Conservation (phyloP, 2,888 invertebrate species). For the Oxyteleia sp. region DNA sequence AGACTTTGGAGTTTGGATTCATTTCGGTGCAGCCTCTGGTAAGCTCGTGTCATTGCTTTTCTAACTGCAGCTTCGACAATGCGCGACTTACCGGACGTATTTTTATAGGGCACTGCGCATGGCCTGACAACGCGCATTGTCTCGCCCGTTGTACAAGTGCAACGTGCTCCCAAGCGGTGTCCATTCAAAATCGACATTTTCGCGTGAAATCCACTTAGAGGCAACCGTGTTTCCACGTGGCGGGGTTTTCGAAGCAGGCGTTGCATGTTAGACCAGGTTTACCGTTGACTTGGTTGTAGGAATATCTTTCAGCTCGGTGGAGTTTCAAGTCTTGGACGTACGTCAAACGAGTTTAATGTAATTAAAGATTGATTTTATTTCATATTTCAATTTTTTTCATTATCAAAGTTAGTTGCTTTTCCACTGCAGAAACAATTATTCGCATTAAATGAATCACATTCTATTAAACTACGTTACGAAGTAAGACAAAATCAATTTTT, state of each 20-base stretch:
- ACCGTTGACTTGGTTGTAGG: not conserved
- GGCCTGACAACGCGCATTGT: conserved; percentile 61
- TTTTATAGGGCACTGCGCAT: conserved; percentile 66
- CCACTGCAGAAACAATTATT: not conserved
- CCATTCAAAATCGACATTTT: conserved; percentile 61
- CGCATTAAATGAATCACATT: not conserved
- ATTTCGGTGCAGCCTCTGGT: conserved; percentile 51
- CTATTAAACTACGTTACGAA: not conserved
- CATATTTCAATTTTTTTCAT: no score
- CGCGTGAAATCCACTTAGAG: conserved; percentile 16
- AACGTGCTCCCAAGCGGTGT: conserved; percentile 50
- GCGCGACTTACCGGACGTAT: conserved; percentile 41
- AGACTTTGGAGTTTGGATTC: conserved; percentile 55
- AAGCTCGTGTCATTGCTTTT: conserved; percentile 56
- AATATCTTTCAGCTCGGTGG: no score
- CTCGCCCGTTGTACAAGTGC: conserved; percentile 50
- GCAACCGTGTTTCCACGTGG: conserved; percentile 16
- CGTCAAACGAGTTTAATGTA: no score
- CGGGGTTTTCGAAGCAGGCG: conserved; percentile 5
- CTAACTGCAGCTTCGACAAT: conserved; percentile 41
- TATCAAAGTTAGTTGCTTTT: not conserved
- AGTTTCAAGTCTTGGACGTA: no score
- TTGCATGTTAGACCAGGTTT: not conserved
- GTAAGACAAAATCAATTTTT: not conserved
- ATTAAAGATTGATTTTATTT: no score